Base-by-base conservation (phyloP, 2,797 vertebrate genomes). In the Anas georgica region DNA sequence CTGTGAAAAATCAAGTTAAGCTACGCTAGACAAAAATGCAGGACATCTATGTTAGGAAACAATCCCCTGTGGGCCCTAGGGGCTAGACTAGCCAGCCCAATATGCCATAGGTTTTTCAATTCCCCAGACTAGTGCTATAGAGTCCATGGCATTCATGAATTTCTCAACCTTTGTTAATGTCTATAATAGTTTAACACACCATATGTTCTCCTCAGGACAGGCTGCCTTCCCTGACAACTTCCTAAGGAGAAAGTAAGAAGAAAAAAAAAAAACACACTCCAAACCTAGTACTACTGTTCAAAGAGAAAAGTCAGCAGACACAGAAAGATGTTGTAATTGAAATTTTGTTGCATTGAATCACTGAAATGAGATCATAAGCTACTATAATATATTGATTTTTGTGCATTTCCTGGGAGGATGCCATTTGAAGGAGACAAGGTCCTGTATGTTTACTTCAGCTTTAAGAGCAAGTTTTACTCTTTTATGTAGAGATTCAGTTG, bases 281-380 rank as follows among this genome's bases (percentile, higher is more conserved):
- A 90, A 76, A 67, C 39, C 23, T 46, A 72, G 29, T 62, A 35
- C 8, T 58, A 43, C 56, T 1, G 1, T 77, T 90, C 58, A 56
- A 68, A 94, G 28, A 26, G 33, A 95, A 84, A 69, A 76, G 41
- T 66, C 46, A 83, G 62, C 41, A 83, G 50, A 18, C 52, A 81
- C 11, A 63, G 33, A 82, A 88, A 58, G 73, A 89, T 48, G 39
- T 54, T 52, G 85, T 63, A 91, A 94, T 55, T 92, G 93, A 91
- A 91, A 91, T 91, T 89, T 77, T 95, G 86, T 93, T 94, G 81
- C 45, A 45, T 93, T 90, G 78, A 92, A 93, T 93, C 83, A 92
- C 35, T 86, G 56, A 85, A 94, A 91, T 93, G 95, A 96, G 94
- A 90, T 94, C 93, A 94, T 91, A 82, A 87, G 75, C 41, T 85